Evolutionary conservation across 37 sponge, comb jelly and placozoan species (phyloP), one percentile per base, ranked within the genome.

Genomic region (Beroe ovata): DNA sequence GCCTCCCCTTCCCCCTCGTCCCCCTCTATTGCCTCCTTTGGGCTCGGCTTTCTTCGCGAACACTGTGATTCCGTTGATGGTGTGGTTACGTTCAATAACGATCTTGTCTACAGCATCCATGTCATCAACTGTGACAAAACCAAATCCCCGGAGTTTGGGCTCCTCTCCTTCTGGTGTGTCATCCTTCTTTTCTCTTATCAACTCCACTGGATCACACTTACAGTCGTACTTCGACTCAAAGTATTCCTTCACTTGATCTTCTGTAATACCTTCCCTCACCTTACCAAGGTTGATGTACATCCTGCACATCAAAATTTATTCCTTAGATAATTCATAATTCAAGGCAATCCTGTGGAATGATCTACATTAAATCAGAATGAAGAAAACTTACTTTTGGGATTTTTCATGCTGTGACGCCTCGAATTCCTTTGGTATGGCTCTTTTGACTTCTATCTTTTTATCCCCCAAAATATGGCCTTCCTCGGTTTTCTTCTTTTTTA

Each of bases 81-180:
- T 35, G 28, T 77, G 84, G 29, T 77, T 77, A 1, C 54, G 2
- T 20, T 32, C 84, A 8, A 77, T 77, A 11, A 77, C 32, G n/a
- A 77, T 42, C 84, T 77, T 77, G 32, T 77, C 84, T 6, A 77
- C 84, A 21, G 84, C 84, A 22, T 77, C 84, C 47, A 42, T 21
- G 54, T 77, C 58, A 35, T 77, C 84, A 42, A 77, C 25, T 21
- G 39, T 77, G 29, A 77, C 58, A 22, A 77, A 77, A n/a, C 84
- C 84, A 58, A 77, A 77, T 0, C 84, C 84, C 29, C 84, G 25
- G 47, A 77, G 84, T 77, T 77, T 77, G 8, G 84, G 84, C 28
- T 39, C 58, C 54, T 77, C 28, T 30, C 84, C 84, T 58, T 77
- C 84, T 3, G 63, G 19, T 4, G 28, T 20, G 3, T 25, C 63